Percentiles rank a stretch among this genome's conserved stretches.
These are phyloP conservation scores for Hemaris fuciformis DNA, from an alignment of 2,888 invertebrate species.

Conservation along the genomic window DNA sequence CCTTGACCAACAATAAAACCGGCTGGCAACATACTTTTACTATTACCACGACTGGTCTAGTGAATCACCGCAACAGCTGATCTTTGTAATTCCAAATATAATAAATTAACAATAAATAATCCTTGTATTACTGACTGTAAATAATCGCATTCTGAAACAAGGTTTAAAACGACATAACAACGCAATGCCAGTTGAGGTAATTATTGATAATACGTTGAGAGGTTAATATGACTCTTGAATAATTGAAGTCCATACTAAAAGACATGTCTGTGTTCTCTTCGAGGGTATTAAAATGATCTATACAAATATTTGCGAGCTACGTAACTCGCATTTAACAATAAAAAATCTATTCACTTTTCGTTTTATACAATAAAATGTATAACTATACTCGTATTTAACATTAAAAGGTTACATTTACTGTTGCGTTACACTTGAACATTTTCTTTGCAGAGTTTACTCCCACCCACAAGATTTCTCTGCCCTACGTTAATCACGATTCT, in stretches of 20 bases:
- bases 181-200: background rate
- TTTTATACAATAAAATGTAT: too few relatives aligned
- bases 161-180: background rate
- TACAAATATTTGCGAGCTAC: too few relatives aligned
- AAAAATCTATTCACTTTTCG: too few relatives aligned
- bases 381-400: too few relatives aligned
- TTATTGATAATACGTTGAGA: background rate
- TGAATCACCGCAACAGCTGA: constrained; percentile 38
- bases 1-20: constrained; percentile 62
- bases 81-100: constrained; percentile 14
- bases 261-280: background rate
- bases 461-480: constrained; percentile 27
- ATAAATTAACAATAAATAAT: background rate
- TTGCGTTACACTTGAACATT: too few relatives aligned
- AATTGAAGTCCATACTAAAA: background rate
- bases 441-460: too few relatives aligned
- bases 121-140: background rate
- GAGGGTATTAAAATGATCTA: too few relatives aligned
- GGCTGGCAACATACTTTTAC: constrained; percentile 59
- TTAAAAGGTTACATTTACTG: too few relatives aligned
- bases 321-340: too few relatives aligned
- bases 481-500: constrained; percentile 25
- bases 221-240: background rate
- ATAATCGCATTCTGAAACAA: background rate
- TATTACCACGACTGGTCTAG: constrained; percentile 46